Percentiles rank a stretch among this genome's conserved stretches.
Evolutionary conservation across 1,140 invertebrate species (phyloP).

Genomic region (Ceratina calcarata): DNA sequence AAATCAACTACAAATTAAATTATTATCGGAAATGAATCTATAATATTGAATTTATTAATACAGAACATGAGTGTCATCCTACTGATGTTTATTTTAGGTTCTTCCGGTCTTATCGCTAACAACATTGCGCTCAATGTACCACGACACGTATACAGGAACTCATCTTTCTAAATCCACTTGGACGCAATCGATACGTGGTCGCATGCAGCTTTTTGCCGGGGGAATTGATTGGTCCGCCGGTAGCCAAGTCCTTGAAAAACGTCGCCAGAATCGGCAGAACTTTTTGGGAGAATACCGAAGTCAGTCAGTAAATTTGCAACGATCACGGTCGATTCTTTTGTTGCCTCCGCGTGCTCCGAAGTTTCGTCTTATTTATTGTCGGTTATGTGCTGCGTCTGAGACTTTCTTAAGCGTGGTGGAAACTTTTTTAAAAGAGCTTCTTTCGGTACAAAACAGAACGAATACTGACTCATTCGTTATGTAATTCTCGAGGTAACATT

Average conservation of each 20-base stretch:
- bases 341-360: not conserved
- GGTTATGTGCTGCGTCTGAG: not conserved
- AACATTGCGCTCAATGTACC: not conserved
- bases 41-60: slow-evolving; percentile 42
- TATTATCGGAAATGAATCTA: slow-evolving; percentile 34
- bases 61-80: slow-evolving; percentile 44
- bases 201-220: slow-evolving; percentile 34
- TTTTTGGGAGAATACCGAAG: slow-evolving; percentile 34
- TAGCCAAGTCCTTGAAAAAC: slow-evolving; percentile 30
- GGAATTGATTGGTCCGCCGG: slow-evolving; percentile 33
- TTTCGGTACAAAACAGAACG: too few relatives aligned
- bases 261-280: slow-evolving; percentile 25
- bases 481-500: not conserved
- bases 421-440: not conserved
- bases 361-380: slow-evolving; percentile 16
- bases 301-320: slow-evolving; percentile 36
- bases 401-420: not conserved
- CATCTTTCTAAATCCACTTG: slow-evolving; percentile 45
- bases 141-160: slow-evolving; percentile 36
- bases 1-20: slow-evolving; percentile 25
- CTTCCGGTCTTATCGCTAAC: slow-evolving; percentile 36
- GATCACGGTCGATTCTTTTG: slow-evolving; percentile 6
- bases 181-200: slow-evolving; percentile 42
- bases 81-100: slow-evolving; percentile 15
- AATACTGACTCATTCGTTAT: not conserved